Evolutionary conservation across 2,113 vertebrate species (phyloP).

Genomic region (Poeciliopsis occidentalis): DNA sequence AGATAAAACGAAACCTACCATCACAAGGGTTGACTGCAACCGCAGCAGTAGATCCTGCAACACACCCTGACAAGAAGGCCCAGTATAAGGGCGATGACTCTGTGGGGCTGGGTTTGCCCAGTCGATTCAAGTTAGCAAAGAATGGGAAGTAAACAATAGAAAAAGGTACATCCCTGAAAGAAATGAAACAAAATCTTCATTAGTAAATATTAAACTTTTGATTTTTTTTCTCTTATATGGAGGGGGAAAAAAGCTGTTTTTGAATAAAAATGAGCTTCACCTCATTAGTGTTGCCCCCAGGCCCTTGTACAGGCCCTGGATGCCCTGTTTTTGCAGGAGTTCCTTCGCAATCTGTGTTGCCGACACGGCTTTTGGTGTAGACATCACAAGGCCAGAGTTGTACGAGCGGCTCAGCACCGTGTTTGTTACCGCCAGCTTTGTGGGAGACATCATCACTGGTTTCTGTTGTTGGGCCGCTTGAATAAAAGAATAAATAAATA

Average conservation of each 20-base stretch:
- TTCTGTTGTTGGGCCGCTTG: slow-evolving; percentile 80
- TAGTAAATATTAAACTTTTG: neutral
- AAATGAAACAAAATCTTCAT: slow-evolving; percentile 3
- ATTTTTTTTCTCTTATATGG: neutral
- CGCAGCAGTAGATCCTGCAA: slow-evolving; percentile 77
- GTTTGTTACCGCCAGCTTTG: slow-evolving; percentile 74
- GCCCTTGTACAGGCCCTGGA: slow-evolving; percentile 83
- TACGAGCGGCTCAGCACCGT: slow-evolving; percentile 78
- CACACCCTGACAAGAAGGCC: slow-evolving; percentile 83
- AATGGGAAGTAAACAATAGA: slow-evolving; percentile 85
- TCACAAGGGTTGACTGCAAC: slow-evolving; percentile 85
- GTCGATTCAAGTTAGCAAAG: slow-evolving; percentile 82
- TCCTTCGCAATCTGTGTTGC: slow-evolving; percentile 82
- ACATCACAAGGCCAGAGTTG: slow-evolving; percentile 67
- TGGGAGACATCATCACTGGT: slow-evolving; percentile 63
- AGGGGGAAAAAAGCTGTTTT: fast-evolving
- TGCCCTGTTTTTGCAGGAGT: slow-evolving; percentile 77
- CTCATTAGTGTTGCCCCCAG: slow-evolving; percentile 84
- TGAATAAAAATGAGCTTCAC: slow-evolving; percentile 45
- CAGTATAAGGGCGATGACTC: slow-evolving; percentile 79
- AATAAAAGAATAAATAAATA: neutral
- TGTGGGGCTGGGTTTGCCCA: slow-evolving; percentile 72
- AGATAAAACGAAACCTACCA: slow-evolving; percentile 60
- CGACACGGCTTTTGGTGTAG: slow-evolving; percentile 66
- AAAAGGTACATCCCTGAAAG: slow-evolving; percentile 85